phyloP scores from a whole-genome alignment of 2,888 invertebrate species.

The Phytoseiulus persimilis region DNA sequence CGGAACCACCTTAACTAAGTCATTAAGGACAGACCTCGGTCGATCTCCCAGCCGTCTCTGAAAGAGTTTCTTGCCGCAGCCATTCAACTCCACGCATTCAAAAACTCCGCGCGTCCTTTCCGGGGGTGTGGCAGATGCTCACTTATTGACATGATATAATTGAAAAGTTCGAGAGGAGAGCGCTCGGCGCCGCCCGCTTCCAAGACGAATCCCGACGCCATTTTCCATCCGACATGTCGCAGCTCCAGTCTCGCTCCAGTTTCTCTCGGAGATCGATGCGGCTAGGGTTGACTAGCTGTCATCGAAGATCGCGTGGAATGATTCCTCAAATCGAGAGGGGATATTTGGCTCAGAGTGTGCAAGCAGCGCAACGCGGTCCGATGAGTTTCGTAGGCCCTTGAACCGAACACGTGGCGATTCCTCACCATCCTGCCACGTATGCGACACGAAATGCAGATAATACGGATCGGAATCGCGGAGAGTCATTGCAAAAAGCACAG shows the following conservation, averaged over 20 bases:
- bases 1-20: not conserved
- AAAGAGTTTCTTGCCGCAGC: not conserved
- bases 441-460: not conserved
- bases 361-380: too few species aligned
- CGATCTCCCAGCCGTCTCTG: not conserved
- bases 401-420: too few species aligned
- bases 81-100: not conserved
- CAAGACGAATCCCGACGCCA: not conserved
- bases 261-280: too few species aligned
- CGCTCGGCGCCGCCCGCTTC: not conserved
- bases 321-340: too few species aligned
- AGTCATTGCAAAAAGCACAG: not conserved
- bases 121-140: not conserved
- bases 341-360: too few species aligned
- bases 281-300: too few species aligned
- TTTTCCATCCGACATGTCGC: too few species aligned
- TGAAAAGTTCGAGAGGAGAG: not conserved
- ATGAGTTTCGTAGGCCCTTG: too few species aligned
- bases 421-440: not conserved
- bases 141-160: not conserved
- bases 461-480: not conserved
- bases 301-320: too few species aligned
- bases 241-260: too few species aligned
- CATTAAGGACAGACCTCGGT: not conserved
- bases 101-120: not conserved